Percentiles rank a stretch among this genome's conserved stretches.
phyloP scores from a whole-genome alignment of 2,888 invertebrate species.

The Megalurothrips usitatus region DNA sequence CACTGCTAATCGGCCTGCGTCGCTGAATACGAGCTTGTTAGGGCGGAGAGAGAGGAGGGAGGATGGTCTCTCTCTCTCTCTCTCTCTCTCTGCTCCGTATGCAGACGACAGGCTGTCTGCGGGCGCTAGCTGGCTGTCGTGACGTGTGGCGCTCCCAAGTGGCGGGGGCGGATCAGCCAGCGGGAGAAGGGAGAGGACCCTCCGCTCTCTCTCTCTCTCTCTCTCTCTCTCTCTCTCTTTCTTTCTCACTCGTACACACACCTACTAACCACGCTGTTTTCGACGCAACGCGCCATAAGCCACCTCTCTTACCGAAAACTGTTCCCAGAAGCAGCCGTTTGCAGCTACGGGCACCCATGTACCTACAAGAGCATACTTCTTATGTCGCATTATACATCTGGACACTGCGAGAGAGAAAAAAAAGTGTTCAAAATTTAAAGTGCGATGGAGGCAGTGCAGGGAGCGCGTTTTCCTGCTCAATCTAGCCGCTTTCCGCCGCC shows the following conservation, averaged over 20 bases:
- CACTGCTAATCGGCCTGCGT: too few species aligned
- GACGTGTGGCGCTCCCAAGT: neutral
- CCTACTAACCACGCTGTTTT: too few species aligned
- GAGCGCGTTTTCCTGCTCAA: too few species aligned
- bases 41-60: neutral
- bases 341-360: neutral
- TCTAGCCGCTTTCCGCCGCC: too few species aligned
- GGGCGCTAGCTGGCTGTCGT: neutral
- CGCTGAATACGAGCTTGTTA: conserved; percentile 20
- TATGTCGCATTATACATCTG: too few species aligned
- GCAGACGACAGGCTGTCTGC: conserved; percentile 13
- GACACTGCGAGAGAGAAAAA: too few species aligned
- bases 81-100: too few species aligned
- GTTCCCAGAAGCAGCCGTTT: neutral
- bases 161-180: neutral
- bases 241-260: neutral
- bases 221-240: neutral
- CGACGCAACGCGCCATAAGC: too few species aligned
- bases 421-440: too few species aligned
- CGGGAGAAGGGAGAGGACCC: neutral
- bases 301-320: neutral
- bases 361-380: neutral
- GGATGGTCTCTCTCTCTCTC: neutral
- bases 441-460: too few species aligned
- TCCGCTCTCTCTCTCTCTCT: neutral